phyloP scores from a whole-genome alignment of 2,797 vertebrate species.

The Falco biarmicus region DNA sequence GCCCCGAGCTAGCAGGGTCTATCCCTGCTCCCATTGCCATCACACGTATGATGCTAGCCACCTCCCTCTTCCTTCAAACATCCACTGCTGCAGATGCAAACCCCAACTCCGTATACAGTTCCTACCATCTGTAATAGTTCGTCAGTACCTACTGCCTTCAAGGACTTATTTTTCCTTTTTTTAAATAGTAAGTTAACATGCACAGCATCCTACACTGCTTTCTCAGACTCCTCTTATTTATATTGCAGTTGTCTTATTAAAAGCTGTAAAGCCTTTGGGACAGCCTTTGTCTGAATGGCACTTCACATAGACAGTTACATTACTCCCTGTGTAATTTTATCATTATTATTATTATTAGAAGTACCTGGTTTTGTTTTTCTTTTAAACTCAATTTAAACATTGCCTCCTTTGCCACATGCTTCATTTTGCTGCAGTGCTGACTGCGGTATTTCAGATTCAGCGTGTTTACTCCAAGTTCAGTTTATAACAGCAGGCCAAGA shows the following conservation, averaged over 20 bases:
- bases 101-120: background rate
- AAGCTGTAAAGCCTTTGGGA: background rate
- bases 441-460: background rate
- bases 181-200: background rate
- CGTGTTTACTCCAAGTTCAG: background rate
- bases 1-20: background rate
- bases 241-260: background rate
- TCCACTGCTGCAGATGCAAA: background rate
- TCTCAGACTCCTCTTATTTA: background rate
- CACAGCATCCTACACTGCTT: background rate
- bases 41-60: background rate
- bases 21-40: background rate
- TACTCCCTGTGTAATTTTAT: background rate
- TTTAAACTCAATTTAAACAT: background rate
- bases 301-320: background rate
- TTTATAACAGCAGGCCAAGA: background rate
- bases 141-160: background rate
- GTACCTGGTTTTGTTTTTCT: background rate
- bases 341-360: background rate
- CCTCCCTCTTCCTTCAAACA: background rate
- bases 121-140: background rate
- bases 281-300: background rate
- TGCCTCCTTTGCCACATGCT: background rate
- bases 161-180: background rate
- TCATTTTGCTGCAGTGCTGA: background rate